Evolutionary conservation across 2,113 vertebrate species (phyloP).

Genomic region (Clarias gariepinus): DNA sequence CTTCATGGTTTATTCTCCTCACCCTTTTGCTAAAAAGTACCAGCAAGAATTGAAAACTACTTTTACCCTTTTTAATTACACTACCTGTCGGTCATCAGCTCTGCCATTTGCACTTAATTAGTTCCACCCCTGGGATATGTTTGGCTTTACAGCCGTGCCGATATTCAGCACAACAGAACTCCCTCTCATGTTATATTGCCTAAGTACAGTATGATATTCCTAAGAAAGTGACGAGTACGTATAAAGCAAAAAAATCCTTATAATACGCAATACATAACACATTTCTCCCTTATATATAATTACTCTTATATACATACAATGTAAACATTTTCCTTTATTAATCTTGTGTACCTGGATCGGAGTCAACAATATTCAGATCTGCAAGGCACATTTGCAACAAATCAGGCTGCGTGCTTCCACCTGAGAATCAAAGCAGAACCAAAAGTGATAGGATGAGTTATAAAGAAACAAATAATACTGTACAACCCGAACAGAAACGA

Average conservation of each 20-base stretch:
- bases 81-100: too few relatives aligned
- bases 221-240: background rate
- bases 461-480: background rate
- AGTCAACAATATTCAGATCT: constrained; percentile 6
- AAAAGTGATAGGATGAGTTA: background rate
- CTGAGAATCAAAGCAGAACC: background rate
- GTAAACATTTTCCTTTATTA: background rate
- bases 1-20: too few relatives aligned
- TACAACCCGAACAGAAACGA: background rate
- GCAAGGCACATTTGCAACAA: constrained; percentile 8
- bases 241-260: background rate
- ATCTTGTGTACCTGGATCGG: background rate
- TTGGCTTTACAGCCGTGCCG: too few relatives aligned
- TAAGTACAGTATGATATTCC: too few relatives aligned
- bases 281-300: background rate
- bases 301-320: background rate
- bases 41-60: too few relatives aligned
- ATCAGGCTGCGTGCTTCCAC: background rate
- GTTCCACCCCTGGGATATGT: too few relatives aligned
- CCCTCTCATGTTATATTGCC: too few relatives aligned
- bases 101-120: too few relatives aligned
- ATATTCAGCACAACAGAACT: too few relatives aligned
- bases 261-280: background rate
- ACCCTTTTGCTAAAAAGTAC: too few relatives aligned
- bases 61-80: too few relatives aligned